Percentiles rank a stretch among this genome's conserved stretches.
phyloP scores from a whole-genome alignment of 2,888 invertebrate genomes.

The Metallyticus violacea region DNA sequence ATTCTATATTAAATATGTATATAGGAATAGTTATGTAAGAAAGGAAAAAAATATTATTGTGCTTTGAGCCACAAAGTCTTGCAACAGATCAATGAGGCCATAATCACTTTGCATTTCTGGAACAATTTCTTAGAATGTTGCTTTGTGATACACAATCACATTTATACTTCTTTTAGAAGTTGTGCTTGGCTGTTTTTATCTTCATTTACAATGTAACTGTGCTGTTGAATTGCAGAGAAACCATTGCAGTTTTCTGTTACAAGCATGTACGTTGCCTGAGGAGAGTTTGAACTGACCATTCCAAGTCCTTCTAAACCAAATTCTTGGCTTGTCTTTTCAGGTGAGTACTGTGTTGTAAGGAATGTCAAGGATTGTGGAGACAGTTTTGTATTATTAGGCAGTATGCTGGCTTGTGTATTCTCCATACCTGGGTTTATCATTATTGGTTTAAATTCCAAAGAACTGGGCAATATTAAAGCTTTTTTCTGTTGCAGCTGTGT shows the following conservation, averaged over 20 bases:
- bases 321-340: neutral
- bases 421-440: too few species aligned
- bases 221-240: neutral
- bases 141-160: neutral
- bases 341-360: neutral
- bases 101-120: too few species aligned
- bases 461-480: neutral
- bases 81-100: neutral
- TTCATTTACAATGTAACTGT: neutral
- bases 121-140: too few species aligned
- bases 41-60: neutral
- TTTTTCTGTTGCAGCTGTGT: neutral
- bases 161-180: neutral
- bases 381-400: neutral
- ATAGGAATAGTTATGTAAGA: neutral
- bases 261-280: neutral
- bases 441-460: neutral
- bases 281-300: neutral
- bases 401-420: neutral
- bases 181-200: neutral
- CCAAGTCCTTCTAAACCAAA: too few species aligned
- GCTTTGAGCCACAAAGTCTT: neutral
- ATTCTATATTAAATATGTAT: neutral
- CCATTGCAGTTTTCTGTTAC: neutral
- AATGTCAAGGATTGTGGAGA: neutral